Evolutionary conservation across 2,888 invertebrate species (phyloP).

Genomic region (Herminia tarsipennalis): DNA sequence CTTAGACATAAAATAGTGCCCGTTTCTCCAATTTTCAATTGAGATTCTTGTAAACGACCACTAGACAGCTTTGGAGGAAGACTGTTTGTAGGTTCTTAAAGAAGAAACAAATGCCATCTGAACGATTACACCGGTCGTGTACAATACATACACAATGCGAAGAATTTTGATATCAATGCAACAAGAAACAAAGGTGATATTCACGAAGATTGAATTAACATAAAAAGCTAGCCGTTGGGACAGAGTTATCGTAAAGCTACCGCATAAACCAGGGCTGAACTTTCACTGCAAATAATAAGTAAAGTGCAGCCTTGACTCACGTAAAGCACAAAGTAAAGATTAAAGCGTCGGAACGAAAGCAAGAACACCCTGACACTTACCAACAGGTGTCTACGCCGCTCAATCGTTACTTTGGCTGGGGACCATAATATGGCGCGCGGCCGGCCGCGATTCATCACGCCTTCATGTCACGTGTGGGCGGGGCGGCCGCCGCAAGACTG

Average conservation of each 20-base stretch:
- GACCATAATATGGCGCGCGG: slow-evolving; percentile 73
- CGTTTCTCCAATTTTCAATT: slow-evolving; percentile 59
- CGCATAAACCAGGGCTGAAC: slow-evolving; percentile 46
- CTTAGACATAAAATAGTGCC: slow-evolving; percentile 88
- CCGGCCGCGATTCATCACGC: slow-evolving; percentile 83
- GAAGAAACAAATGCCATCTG: slow-evolving; percentile 53
- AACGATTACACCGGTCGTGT: slow-evolving; percentile 38
- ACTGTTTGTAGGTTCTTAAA: slow-evolving; percentile 89
- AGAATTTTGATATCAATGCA: slow-evolving; percentile 30
- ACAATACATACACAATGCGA: slow-evolving; percentile 31
- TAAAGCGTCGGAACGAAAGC: slow-evolving; percentile 81
- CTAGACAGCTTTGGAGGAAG: slow-evolving; percentile 87
- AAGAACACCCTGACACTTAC: slow-evolving; percentile 85
- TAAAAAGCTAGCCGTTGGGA: slow-evolving; percentile 45
- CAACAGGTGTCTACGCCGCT: slow-evolving; percentile 82
- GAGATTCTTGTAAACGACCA: slow-evolving; percentile 83
- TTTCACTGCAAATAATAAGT: slow-evolving; percentile 44
- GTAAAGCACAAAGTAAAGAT: slow-evolving; percentile 84
- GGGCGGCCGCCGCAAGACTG: slow-evolving; percentile 78
- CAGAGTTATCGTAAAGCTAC: slow-evolving; percentile 51
- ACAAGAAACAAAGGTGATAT: slow-evolving; percentile 29
- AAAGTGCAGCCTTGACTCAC: slow-evolving; percentile 67
- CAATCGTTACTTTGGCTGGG: slow-evolving; percentile 84
- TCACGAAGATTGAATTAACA: slow-evolving; percentile 37
- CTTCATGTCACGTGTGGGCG: slow-evolving; percentile 77